These are phyloP conservation scores for Oreochromis spilurus DNA, from an alignment of 2,113 vertebrate genomes.

Conservation along the genomic window DNA sequence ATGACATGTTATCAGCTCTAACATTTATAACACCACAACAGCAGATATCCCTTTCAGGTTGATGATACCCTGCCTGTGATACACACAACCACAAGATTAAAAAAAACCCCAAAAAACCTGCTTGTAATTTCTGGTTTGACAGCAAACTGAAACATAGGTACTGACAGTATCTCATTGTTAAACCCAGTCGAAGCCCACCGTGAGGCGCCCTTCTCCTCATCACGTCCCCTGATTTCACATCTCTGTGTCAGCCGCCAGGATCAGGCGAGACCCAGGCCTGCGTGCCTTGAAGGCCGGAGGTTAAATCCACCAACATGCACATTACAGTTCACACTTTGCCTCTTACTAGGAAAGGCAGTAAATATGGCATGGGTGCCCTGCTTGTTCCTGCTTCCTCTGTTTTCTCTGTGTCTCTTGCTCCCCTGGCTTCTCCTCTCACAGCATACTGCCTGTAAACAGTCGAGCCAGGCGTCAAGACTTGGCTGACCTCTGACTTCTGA, in stretches of 20 bases:
- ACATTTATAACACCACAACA: not conserved
- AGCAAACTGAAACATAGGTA: conserved; percentile 54
- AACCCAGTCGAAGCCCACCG: conserved; percentile 15
- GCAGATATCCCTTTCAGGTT: not conserved
- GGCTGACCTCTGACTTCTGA: conserved; percentile 46
- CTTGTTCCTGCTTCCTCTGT: not conserved
- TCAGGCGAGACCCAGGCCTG: conserved; percentile 63
- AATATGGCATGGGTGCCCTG: conserved; percentile 55
- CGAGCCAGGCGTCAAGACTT: conserved; percentile 43
- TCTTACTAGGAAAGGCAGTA: conserved; percentile 64
- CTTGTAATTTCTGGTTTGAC: conserved; percentile 58
- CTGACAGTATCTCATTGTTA: conserved; percentile 72
- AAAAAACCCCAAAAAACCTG: not conserved
- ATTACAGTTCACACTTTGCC: conserved; percentile 68
- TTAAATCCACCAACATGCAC: conserved; percentile 77
- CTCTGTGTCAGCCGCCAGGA: conserved; percentile 66
- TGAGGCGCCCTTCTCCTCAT: conserved; percentile 45
- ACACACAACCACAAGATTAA: not conserved
- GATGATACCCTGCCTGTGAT: not conserved
- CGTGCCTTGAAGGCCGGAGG: conserved; percentile 66
- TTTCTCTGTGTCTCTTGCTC: not conserved
- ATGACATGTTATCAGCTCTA: not conserved
- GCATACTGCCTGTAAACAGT: conserved; percentile 34
- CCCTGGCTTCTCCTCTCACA: not conserved
- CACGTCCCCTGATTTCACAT: conserved; percentile 63